Percentiles rank a stretch among this genome's conserved stretches.
phyloP scores from a whole-genome alignment of 2,888 invertebrate genomes.

The Apomyelois bistriatella region DNA sequence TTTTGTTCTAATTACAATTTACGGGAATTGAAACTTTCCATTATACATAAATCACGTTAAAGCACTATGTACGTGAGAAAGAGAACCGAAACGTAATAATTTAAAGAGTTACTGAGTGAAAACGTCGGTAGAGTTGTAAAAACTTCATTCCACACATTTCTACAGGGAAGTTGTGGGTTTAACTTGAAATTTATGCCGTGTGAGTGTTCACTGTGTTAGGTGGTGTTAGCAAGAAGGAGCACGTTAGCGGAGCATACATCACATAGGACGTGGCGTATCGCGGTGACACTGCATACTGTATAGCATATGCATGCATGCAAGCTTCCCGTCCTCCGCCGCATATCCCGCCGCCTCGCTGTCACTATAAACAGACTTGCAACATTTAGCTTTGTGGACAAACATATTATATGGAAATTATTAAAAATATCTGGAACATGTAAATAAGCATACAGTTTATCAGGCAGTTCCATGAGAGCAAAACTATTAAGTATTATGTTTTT shows the following conservation, averaged over 20 bases:
- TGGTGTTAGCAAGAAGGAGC: conserved; percentile 62
- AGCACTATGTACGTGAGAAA: conserved; percentile 39
- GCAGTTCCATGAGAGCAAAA: too few species aligned
- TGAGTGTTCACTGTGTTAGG: conserved; percentile 57
- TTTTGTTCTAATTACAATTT: conserved; percentile 26
- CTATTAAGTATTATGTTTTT: too few species aligned
- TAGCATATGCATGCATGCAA: conserved; percentile 39
- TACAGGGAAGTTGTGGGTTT: conserved; percentile 61
- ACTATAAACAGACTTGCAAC: conserved; percentile 22
- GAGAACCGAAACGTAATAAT: conserved; percentile 57
- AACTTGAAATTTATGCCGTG: conserved; percentile 68
- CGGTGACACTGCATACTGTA: conserved; percentile 41
- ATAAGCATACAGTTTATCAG: too few species aligned
- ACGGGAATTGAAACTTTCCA: conserved; percentile 26
- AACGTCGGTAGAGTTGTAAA: conserved; percentile 58
- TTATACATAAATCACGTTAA: conserved; percentile 46
- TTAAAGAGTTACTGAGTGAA: conserved; percentile 56
- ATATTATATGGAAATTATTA: conserved; percentile 5
- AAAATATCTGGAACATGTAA: background rate
- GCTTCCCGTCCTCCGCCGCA: conserved; percentile 17
- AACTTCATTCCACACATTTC: conserved; percentile 66
- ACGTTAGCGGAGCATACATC: conserved; percentile 66
- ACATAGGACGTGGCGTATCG: conserved; percentile 65
- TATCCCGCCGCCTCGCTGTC: conserved; percentile 21
- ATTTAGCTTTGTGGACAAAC: conserved; percentile 9